phyloP scores from a whole-genome alignment of 2,113 vertebrate genomes.

The Trichomycterus rosablanca region DNA sequence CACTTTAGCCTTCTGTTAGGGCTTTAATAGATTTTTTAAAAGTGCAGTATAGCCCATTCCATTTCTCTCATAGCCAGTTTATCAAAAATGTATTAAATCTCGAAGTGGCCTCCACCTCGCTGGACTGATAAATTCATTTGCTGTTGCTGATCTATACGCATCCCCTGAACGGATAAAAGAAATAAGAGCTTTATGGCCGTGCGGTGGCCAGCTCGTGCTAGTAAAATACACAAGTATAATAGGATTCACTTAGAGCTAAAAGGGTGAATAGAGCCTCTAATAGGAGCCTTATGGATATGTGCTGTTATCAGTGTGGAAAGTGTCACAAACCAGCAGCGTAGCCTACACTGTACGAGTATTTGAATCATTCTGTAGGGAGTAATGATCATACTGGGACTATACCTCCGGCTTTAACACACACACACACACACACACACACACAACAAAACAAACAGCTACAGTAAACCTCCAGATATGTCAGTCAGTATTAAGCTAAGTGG shows the following conservation, averaged over 20 bases:
- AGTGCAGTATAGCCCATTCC: conserved; percentile 57
- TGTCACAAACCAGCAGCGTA: too few species aligned
- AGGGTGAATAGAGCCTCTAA: conserved; percentile 48
- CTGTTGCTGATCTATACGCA: conserved; percentile 52
- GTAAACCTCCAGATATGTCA: too few species aligned
- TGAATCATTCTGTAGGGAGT: too few species aligned
- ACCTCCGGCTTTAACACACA: too few species aligned
- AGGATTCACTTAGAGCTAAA: conserved; percentile 44
- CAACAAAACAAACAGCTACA: too few species aligned
- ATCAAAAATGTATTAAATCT: conserved; percentile 59
- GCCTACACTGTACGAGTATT: too few species aligned
- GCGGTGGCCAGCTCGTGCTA: conserved; percentile 53
- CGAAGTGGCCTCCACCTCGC: conserved; percentile 53
- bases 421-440: too few species aligned
- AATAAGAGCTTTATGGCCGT: conserved; percentile 53
- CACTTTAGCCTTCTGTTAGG: conserved; percentile 60
- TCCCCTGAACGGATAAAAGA: conserved; percentile 57
- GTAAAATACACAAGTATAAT: conserved; percentile 59
- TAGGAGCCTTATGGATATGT: conserved; percentile 47
- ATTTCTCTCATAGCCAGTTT: conserved; percentile 62
- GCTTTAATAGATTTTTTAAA: conserved; percentile 64
- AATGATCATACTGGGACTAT: too few species aligned
- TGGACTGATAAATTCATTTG: conserved; percentile 62
- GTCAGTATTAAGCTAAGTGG: too few species aligned
- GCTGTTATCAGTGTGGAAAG: not conserved